A percentile compares a stretch with the other conserved stretches of the same genome.
phyloP scores from a whole-genome alignment of 35 echinoderm and acorn worm species.

The Holothuria glaberrima region DNA sequence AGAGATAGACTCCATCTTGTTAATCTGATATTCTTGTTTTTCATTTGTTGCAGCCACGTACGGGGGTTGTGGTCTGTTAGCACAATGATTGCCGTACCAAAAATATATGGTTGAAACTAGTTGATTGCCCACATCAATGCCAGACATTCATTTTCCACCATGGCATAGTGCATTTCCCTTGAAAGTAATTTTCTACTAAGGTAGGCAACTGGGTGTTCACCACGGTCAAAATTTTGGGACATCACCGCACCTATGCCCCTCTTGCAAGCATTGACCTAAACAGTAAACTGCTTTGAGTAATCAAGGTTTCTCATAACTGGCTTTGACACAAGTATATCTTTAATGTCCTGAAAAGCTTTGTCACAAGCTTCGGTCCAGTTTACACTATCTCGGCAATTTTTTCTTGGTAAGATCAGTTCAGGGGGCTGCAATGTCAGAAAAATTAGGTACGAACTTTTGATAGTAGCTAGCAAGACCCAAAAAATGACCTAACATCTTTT shows the following conservation, averaged over 20 bases:
- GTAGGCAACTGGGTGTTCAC: constrained; percentile 22
- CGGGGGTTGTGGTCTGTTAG: constrained; percentile 59
- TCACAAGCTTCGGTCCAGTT: background rate
- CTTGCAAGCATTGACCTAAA: constrained; percentile 24
- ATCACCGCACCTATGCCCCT: constrained; percentile 9
- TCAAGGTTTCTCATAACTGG: constrained; percentile 32
- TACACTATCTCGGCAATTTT: too few species aligned
- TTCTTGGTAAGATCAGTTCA: constrained; percentile 35
- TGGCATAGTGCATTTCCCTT: constrained; percentile 39
- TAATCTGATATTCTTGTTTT: constrained; percentile 23
- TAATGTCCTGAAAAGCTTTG: background rate
- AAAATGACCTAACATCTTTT: constrained; percentile 64
- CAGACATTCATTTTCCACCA: constrained; percentile 60
- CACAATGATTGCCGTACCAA: constrained; percentile 37
- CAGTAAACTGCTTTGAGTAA: constrained; percentile 11
- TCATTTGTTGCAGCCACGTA: constrained; percentile 45
- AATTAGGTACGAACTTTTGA: constrained; percentile 68
- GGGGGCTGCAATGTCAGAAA: constrained; percentile 53
- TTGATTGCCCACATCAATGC: constrained; percentile 58
- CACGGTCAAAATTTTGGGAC: constrained; percentile 4
- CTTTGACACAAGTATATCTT: background rate
- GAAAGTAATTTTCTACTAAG: constrained; percentile 1
- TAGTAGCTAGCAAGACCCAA: constrained; percentile 67
- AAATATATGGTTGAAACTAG: constrained; percentile 48
- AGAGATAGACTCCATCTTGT: constrained; percentile 32